A percentile compares a stretch with the other conserved stretches of the same genome.
Conservation (phyloP, 2,888 invertebrate species). For the Epistrophe grossulariae region DNA sequence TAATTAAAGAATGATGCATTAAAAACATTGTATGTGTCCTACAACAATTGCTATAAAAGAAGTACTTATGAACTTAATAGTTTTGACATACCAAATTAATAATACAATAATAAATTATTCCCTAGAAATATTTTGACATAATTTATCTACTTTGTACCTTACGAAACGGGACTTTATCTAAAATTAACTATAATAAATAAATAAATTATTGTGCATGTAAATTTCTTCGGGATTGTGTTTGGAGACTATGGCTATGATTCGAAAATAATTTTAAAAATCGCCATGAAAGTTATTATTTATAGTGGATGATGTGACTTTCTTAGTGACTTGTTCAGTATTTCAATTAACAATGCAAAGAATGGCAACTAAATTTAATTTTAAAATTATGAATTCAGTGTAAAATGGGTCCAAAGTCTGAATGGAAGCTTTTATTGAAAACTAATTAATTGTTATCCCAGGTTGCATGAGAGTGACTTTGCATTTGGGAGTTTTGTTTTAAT, state of each 20-base stretch:
- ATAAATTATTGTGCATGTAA: background rate
- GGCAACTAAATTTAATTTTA: background rate
- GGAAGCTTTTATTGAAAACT: background rate
- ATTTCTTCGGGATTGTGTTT: background rate
- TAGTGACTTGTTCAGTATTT: background rate
- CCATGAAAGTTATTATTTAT: background rate
- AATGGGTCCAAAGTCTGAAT: conserved; percentile 30
- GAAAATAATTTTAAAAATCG: background rate
- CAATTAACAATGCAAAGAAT: background rate
- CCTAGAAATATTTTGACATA: conserved; percentile 2
- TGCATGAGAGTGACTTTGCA: background rate
- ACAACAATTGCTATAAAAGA: background rate
- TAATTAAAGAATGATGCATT: background rate
- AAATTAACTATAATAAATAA: background rate
- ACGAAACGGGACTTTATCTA: conserved; percentile 15
- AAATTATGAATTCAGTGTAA: conserved; percentile 3
- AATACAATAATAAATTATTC: conserved; percentile 3
- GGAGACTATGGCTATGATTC: background rate
- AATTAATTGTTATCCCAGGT: conserved; percentile 8
- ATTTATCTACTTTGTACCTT: conserved; percentile 36
- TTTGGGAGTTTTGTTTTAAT: background rate
- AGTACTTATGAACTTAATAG: background rate
- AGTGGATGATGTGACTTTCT: background rate
- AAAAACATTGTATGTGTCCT: background rate
- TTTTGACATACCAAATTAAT: conserved; percentile 1